Evolutionary conservation across 2,797 vertebrate species (phyloP).

Genomic region (Myotis pilosus): DNA sequence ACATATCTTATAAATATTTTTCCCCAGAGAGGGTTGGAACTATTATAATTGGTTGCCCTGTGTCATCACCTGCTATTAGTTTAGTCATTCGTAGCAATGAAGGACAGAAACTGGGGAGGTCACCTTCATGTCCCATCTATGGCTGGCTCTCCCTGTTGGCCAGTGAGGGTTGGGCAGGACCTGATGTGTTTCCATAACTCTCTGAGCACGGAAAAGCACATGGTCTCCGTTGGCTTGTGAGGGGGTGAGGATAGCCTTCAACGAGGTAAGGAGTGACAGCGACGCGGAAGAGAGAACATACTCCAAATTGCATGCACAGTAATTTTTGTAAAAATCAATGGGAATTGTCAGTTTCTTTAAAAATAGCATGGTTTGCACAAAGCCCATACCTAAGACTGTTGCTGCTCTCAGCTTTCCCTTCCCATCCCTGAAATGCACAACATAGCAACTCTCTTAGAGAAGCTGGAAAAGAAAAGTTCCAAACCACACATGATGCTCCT

Average conservation of each 20-base stretch:
- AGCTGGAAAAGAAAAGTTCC: neutral
- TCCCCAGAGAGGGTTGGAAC: neutral
- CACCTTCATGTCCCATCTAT: neutral
- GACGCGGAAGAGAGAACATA: neutral
- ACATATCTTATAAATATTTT: slow-evolving; percentile 5
- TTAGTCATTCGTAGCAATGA: neutral
- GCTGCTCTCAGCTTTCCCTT: neutral
- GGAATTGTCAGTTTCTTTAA: neutral
- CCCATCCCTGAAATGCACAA: neutral
- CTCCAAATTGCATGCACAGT: neutral
- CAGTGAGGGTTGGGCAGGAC: neutral
- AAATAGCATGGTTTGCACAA: neutral
- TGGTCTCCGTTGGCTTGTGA: neutral
- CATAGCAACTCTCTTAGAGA: neutral
- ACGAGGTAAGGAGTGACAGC: neutral
- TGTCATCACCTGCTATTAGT: neutral
- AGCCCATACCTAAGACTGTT: neutral
- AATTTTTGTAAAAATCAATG: neutral
- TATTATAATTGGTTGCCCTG: neutral
- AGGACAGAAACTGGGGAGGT: neutral
- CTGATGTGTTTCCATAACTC: neutral
- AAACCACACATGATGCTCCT: neutral
- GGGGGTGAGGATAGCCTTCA: neutral
- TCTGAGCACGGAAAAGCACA: neutral
- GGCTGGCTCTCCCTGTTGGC: neutral